phyloP scores from a whole-genome alignment of 2,888 invertebrate species.

The Resseliella maxima region DNA sequence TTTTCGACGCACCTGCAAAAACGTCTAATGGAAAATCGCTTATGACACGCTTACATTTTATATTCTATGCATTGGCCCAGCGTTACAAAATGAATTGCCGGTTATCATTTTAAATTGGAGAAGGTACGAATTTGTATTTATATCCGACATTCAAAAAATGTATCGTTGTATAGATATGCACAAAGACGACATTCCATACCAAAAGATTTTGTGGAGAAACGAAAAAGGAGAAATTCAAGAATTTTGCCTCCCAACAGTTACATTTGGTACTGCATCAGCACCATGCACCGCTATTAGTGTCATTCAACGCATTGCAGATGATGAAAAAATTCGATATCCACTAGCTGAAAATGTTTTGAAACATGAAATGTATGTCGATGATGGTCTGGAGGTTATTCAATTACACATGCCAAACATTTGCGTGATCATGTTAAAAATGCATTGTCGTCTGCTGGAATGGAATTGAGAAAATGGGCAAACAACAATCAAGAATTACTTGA shows the following conservation, averaged over 20 bases:
- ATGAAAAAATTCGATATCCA: conserved; percentile 55
- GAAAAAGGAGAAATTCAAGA: conserved; percentile 58
- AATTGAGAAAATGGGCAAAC: conserved; percentile 5
- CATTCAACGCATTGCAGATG: conserved; percentile 58
- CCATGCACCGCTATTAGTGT: conserved; percentile 60
- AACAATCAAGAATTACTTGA: neutral
- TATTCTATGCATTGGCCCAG: conserved; percentile 61
- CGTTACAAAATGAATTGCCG: conserved; percentile 60
- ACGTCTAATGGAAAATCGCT: conserved; percentile 59
- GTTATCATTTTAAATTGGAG: conserved; percentile 59
- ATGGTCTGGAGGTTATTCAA: neutral
- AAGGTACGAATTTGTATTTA: conserved; percentile 59
- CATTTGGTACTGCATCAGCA: conserved; percentile 60
- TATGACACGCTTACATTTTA: too few relatives aligned
- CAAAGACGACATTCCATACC: conserved; percentile 59
- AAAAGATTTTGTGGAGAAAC: conserved; percentile 61
- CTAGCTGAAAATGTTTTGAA: neutral
- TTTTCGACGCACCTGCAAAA: conserved; percentile 59
- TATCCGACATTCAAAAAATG: conserved; percentile 62
- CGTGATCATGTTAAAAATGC: neutral
- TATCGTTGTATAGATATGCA: conserved; percentile 61
- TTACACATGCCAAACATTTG: neutral
- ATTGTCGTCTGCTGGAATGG: neutral
- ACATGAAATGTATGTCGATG: conserved; percentile 13
- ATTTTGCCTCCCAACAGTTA: conserved; percentile 60